Percentiles rank a stretch among this genome's conserved stretches.
phyloP scores from a whole-genome alignment of 2,797 vertebrate genomes.

The Malacoctenus gilli region DNA sequence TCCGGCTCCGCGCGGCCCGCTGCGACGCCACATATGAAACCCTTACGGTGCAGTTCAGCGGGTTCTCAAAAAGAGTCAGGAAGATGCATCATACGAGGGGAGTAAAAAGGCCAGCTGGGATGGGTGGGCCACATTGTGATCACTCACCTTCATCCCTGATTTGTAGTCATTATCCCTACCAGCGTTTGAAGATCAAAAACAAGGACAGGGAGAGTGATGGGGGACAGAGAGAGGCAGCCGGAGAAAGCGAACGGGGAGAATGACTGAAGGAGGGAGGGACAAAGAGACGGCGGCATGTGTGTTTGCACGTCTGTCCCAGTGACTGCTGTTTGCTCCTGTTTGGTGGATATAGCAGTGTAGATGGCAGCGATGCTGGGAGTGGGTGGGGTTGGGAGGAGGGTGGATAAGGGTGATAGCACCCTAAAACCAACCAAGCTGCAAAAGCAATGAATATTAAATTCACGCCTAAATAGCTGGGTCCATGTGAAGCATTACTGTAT shows the following conservation, averaged over 20 bases:
- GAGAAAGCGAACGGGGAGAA: slow-evolving; percentile 67
- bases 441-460: slow-evolving; percentile 88
- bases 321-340: slow-evolving; percentile 75
- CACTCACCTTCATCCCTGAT: slow-evolving; percentile 87
- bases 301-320: slow-evolving; percentile 65
- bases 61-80: slow-evolving; percentile 77
- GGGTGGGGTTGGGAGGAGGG: slow-evolving; percentile 79
- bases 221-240: slow-evolving; percentile 73
- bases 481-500: slow-evolving; percentile 83
- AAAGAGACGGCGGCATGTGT: slow-evolving; percentile 67
- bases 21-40: slow-evolving; percentile 62
- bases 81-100: slow-evolving; percentile 79
- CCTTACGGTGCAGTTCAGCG: slow-evolving; percentile 69
- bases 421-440: slow-evolving; percentile 86
- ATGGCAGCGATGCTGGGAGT: slow-evolving; percentile 73
- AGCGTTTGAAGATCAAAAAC: slow-evolving; percentile 86
- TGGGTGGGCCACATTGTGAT: slow-evolving; percentile 85
- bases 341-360: slow-evolving; percentile 69
- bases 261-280: slow-evolving; percentile 74
- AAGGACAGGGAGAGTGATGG: slow-evolving; percentile 83
- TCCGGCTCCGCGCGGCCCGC: slow-evolving; percentile 43
- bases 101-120: slow-evolving; percentile 85
- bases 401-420: slow-evolving; percentile 82
- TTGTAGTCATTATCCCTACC: slow-evolving; percentile 86
- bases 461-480: slow-evolving; percentile 83